Percentiles rank a stretch among this genome's conserved stretches.
Evolutionary conservation across 2,888 invertebrate species (phyloP).

Genomic region (Quadroppia sp.): DNA sequence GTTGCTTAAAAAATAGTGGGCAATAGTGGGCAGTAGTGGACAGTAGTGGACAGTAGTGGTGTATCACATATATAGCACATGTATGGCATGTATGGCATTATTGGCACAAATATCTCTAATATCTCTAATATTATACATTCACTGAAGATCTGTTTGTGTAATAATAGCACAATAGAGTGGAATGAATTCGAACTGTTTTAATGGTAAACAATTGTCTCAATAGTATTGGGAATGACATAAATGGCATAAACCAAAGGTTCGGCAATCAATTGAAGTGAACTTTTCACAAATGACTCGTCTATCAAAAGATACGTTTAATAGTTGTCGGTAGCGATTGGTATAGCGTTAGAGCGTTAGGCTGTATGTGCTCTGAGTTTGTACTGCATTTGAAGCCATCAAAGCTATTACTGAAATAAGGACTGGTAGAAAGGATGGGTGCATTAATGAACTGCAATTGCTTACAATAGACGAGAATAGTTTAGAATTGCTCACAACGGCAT

Average conservation of each 20-base stretch:
- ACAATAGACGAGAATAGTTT: slow-evolving; percentile 3
- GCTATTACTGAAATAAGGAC: too few relatives aligned
- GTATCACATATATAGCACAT: background rate
- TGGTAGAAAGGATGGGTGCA: slow-evolving; percentile 28
- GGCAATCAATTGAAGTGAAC: background rate
- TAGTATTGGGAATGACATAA: background rate
- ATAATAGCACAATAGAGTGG: slow-evolving; percentile 1
- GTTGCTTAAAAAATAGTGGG: slow-evolving; percentile 18
- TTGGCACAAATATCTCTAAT: background rate
- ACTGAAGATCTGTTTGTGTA: background rate
- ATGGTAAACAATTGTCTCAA: slow-evolving; percentile 14
- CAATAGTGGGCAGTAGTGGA: too few relatives aligned
- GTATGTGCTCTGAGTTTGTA: background rate
- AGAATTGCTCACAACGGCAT: slow-evolving; percentile 10
- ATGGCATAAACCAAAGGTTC: background rate
- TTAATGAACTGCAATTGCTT: slow-evolving; percentile 14
- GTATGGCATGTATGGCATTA: too few relatives aligned
- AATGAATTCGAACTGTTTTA: background rate
- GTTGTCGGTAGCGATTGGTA: slow-evolving; percentile 2
- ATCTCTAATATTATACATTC: background rate
- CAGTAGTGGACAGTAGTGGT: too few relatives aligned
- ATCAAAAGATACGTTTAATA: slow-evolving; percentile 15
- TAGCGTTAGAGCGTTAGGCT: background rate
- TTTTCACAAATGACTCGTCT: slow-evolving; percentile 1
- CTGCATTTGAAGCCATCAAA: slow-evolving; percentile 5